Evolutionary conservation across 2,797 vertebrate species (phyloP), one percentile per base, ranked within the genome.

Genomic region (Gadopsis marmoratus): DNA sequence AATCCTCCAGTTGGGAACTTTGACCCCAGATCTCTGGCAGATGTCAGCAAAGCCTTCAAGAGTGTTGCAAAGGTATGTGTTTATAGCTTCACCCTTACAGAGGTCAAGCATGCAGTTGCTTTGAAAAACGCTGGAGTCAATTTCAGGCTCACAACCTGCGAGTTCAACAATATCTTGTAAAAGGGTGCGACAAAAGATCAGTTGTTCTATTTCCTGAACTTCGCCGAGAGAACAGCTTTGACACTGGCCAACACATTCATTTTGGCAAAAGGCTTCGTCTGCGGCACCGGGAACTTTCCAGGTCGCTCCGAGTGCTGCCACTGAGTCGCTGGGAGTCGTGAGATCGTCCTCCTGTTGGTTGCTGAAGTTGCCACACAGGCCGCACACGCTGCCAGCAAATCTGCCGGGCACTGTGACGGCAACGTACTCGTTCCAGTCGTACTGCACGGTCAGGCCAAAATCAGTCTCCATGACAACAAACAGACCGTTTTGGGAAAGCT

Each of bases 331-430:
- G 0, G 92, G 79, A 0, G 79, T 92, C 16, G 73, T 67, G 21
- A 91, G 75, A 0, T 97, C 96, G 0, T 96, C 95, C 0, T 4
- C 4, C 0, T 83, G 74, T 37, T 96, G 9, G 0, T 89, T 84
- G 1, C 96, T 96, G 56, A 83, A 93, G 82, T 97, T 96, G 41
- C 96, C 95, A 0, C 97, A 97, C 65, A 97, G 45, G n/a, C 96
- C 95, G 0, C 95, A 96, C 5, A 96, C 87, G 5, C 84, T 94
- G 14, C 78, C 88, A 0, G 29, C 77, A 81, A 96, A 93, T 21
- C 11, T 43, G 0, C 29, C 0, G 0, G 95, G 93, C 33, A 97
- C 72, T 29, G 86, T 94, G 35, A 97, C 39, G 0, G 76, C 47
- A 56, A 97, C 59, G 16, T 86, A 92, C 65, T 86, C 56, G 0